Evolutionary conservation across 2,113 vertebrate genomes (phyloP), one percentile per base, ranked within the genome.

Genomic region (Actinemys pallida): DNA sequence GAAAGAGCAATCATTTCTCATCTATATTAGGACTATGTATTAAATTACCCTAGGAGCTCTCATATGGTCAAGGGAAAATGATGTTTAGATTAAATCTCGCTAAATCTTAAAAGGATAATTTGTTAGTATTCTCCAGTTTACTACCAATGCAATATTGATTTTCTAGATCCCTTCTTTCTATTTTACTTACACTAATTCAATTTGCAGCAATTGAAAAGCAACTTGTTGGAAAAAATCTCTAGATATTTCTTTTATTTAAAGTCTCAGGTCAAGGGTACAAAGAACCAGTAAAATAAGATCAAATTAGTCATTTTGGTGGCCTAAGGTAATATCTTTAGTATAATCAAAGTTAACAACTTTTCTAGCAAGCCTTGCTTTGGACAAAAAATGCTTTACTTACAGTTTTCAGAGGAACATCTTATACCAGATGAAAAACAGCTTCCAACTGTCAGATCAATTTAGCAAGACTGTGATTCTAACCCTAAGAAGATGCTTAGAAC

Each of bases 1-100:
- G 57, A 97, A 94, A 47, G 69, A 95, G 78, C 76, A 95, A 96
- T 81, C 86, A 96, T 97, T 97, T 96, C 92, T 97, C 92, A 96
- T 94, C 78, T 78, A 81, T n/a, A 83, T 96, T 84, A 96, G 57
- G 78, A 90, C 0, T 69, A 81, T 75, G 91, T 69, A 97, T 97
- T 92, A 98, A 97, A 98, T 97, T 97, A 95, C 96, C 89, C 90
- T 92, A 85, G 90, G 95, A 96, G 91, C 92, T 92, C 76, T 93
- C 90, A 92, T 83, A 87, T 14, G 88, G 90, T 95, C 90, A 96
- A 93, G 92, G 94, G 96, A 90, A 98, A 98, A 97, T 79, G 27
- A 94, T 97, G 95, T 97, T 98, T 97, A 97, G 95, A 97, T 98
- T 96, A 98, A 97, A 97, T 85, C 72, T 96, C 3, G 13, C 91